Base-by-base conservation (phyloP, 2,888 invertebrate genomes). In the Cremastobaeus sp. region DNA sequence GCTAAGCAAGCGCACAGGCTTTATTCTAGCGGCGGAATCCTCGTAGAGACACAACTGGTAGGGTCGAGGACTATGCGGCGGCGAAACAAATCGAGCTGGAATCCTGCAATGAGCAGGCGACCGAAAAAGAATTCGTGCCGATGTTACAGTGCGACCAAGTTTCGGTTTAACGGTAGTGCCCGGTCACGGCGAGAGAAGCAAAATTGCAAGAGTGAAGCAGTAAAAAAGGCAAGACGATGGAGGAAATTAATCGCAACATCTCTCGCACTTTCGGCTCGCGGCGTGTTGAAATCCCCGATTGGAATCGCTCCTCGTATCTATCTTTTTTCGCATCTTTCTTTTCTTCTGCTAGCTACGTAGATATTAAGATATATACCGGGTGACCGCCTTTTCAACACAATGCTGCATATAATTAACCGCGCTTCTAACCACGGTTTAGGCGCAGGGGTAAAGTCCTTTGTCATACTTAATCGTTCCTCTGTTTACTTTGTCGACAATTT, bases 161-260 rank as follows among this genome's bases (percentile, higher is more conserved):
- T 69, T 64, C 52, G 54, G 68, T 50, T 64, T 65, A 79, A 79
- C 78, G 78, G 77, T 77, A 77, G 75, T 76, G 76, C 11, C 37
- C 15, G 74, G 48, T 76, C 70, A 68, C 52, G 71, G 37, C 70
- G 52, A 70, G 64, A 59, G 45, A 60, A 55, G 41, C 52, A 69
- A 69, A 74, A 75, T 74, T 70, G 62, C 66, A 66, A 60, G 74
- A 76, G 73, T 52, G 55, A 20, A 17, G 59, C 45, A 50, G 62
- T 60, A 52, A 71, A 76, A 52, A 71, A 71, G 47, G 47, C 65
- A 65, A 55, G 69, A 70, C 66, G 76, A 73, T 55, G 60, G 72
- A 71, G 69, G 71, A 75, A 76, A 77, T 75, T 75, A 75, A 73
- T 75, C 74, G 64, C 73, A 71, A 73, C 74, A 77, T 74, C 73